Percentiles rank a stretch among this genome's conserved stretches.
Evolutionary conservation across 2,888 invertebrate species (phyloP).

Genomic region (Ennomos erosarius): DNA sequence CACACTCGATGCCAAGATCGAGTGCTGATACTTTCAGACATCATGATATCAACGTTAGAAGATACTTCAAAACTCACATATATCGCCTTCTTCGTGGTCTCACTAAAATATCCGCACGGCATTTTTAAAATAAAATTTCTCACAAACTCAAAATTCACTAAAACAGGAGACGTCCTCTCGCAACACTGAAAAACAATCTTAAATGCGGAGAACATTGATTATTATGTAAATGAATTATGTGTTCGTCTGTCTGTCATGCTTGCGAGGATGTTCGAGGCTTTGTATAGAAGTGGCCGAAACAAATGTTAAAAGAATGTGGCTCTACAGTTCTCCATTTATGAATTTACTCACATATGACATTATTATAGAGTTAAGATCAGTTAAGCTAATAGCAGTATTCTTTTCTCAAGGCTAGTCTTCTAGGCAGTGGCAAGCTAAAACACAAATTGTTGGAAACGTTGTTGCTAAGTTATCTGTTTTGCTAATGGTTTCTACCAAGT

Average conservation of each 20-base stretch:
- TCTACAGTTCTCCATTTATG: slow-evolving; percentile 16
- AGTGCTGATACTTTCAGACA: not conserved
- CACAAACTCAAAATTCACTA: slow-evolving; percentile 27
- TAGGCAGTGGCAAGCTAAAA: not conserved
- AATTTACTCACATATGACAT: not conserved
- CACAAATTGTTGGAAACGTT: no score
- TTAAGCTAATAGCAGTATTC: slow-evolving; percentile 5
- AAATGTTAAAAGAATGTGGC: slow-evolving; percentile 43
- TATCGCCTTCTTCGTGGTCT: slow-evolving; percentile 65
- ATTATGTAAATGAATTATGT: slow-evolving; percentile 77
- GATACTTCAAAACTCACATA: slow-evolving; percentile 61
- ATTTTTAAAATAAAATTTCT: slow-evolving; percentile 51
- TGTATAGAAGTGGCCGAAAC: slow-evolving; percentile 53
- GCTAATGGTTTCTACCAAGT: no score
- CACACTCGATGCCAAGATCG: no score
- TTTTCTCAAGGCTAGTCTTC: slow-evolving; percentile 22
- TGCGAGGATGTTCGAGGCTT: slow-evolving; percentile 56
- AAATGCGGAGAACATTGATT: slow-evolving; percentile 53
- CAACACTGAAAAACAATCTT: slow-evolving; percentile 53
- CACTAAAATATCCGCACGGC: slow-evolving; percentile 78
- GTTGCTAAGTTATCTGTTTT: no score
- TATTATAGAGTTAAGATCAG: no score
- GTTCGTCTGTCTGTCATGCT: slow-evolving; percentile 66
- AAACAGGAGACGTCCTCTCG: slow-evolving; percentile 29
- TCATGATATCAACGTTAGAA: not conserved